These are phyloP conservation scores for Ciona savignyi DNA, from an alignment of 23 tunicate genomes.

Conservation along the genomic window DNA sequence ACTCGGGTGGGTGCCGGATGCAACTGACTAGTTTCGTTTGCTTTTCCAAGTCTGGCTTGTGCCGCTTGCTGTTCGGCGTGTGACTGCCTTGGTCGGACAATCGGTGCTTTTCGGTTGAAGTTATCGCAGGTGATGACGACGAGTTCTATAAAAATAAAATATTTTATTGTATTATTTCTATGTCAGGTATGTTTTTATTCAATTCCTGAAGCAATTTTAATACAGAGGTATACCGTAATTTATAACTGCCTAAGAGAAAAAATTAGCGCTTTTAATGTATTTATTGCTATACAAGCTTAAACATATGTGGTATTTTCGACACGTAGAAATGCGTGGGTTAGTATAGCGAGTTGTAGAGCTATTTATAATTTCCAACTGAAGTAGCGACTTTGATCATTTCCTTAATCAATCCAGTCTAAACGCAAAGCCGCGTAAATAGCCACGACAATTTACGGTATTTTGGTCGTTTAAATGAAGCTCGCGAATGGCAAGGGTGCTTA, in stretches of 20 bases:
- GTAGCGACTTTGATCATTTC: background rate
- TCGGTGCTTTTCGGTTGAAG: conserved; percentile 41
- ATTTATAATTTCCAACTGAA: background rate
- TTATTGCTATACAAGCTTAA: too few species aligned
- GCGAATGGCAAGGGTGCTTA: conserved; percentile 1
- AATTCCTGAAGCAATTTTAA: too few species aligned
- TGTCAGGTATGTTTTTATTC: too few species aligned
- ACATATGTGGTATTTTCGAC: too few species aligned
- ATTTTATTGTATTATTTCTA: too few species aligned
- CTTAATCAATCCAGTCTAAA: background rate
- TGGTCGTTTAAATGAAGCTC: background rate
- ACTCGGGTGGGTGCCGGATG: background rate
- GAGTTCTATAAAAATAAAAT: conserved; percentile 34
- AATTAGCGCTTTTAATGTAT: too few species aligned
- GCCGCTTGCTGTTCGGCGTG: conserved; percentile 33
- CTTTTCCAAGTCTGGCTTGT: conserved; percentile 44
- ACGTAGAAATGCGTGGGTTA: too few species aligned
- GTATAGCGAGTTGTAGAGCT: too few species aligned
- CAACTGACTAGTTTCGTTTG: conserved; percentile 25
- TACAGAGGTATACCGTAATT: too few species aligned
- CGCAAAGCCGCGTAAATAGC: background rate
- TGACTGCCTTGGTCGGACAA: conserved; percentile 35
- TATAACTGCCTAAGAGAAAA: too few species aligned
- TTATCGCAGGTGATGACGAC: conserved; percentile 28
- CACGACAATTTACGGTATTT: background rate